A percentile compares a stretch with the other conserved stretches of the same genome.
Evolutionary conservation across 2,888 invertebrate species (phyloP).

Genomic region (Schizotus pectinicornis): DNA sequence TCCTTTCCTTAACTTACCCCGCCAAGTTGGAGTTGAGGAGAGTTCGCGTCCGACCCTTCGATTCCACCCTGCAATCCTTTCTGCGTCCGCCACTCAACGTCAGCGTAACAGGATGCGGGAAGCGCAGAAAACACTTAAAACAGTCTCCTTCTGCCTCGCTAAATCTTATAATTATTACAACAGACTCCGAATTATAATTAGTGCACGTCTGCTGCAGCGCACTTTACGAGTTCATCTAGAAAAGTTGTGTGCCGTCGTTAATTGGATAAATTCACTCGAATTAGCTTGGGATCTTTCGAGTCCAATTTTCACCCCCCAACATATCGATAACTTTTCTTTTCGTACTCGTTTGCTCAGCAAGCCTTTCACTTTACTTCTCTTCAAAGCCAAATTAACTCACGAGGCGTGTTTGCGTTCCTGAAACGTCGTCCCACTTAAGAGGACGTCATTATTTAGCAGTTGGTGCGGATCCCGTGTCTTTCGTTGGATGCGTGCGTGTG

Average conservation of each 20-base stretch:
- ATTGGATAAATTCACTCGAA: slow-evolving; percentile 42
- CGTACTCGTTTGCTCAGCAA: neutral
- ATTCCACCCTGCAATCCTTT: slow-evolving; percentile 11
- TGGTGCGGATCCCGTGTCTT: slow-evolving; percentile 11
- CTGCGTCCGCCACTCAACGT: slow-evolving; percentile 15
- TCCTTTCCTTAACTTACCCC: no score
- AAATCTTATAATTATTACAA: slow-evolving; percentile 48
- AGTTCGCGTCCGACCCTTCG: neutral
- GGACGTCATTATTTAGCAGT: slow-evolving; percentile 20
- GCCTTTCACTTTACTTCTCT: neutral
- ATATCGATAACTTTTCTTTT: no score
- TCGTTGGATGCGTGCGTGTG: no score
- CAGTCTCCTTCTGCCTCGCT: slow-evolving; percentile 39
- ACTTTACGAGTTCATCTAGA: slow-evolving; percentile 40
- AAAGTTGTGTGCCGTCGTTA: slow-evolving; percentile 38
- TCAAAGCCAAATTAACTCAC: no score
- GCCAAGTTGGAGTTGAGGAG: no score
- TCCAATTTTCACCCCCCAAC: no score
- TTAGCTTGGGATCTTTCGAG: slow-evolving; percentile 15
- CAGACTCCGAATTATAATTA: slow-evolving; percentile 45
- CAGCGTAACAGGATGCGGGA: slow-evolving; percentile 12
- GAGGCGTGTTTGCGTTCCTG: no score
- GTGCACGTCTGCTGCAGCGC: slow-evolving; percentile 40
- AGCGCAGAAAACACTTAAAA: slow-evolving; percentile 29
- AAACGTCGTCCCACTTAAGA: slow-evolving; percentile 1